Evolutionary conservation across 2,113 vertebrate species (phyloP).

Genomic region (Telmatochromis sp.): DNA sequence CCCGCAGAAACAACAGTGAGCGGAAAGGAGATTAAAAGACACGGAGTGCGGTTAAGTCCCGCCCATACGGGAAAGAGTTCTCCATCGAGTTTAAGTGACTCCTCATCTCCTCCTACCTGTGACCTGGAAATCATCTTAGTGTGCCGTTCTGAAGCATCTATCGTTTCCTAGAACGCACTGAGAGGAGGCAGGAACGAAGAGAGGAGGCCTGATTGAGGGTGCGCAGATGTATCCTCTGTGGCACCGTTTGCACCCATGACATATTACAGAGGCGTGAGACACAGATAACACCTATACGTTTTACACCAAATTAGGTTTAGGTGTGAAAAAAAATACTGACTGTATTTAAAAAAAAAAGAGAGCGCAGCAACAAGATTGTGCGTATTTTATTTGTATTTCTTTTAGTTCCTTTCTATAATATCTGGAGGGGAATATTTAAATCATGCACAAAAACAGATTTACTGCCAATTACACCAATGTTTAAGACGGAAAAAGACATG

Average conservation of each 20-base stretch:
- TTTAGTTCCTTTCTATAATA: background rate
- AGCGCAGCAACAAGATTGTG: background rate
- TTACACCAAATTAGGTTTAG: background rate
- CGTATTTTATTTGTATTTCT: background rate
- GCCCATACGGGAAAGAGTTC: background rate
- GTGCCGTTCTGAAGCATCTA: background rate
- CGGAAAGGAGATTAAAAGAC: background rate
- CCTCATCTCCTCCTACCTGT: background rate
- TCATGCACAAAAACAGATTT: background rate
- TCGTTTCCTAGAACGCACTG: background rate
- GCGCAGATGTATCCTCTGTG: background rate
- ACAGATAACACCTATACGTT: background rate
- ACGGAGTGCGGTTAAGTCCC: background rate
- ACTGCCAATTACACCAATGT: background rate
- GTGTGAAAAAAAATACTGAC: background rate
- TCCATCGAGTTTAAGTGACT: background rate
- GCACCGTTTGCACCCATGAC: background rate
- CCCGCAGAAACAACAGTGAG: background rate
- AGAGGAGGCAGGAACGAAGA: background rate
- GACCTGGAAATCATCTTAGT: background rate
- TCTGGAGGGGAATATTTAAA: background rate
- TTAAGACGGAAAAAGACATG: background rate
- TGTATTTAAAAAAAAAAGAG: background rate
- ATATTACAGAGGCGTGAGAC: background rate
- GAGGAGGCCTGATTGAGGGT: background rate